Base-by-base conservation (phyloP, 2,113 vertebrate genomes). In the Callipepla squamata region DNA sequence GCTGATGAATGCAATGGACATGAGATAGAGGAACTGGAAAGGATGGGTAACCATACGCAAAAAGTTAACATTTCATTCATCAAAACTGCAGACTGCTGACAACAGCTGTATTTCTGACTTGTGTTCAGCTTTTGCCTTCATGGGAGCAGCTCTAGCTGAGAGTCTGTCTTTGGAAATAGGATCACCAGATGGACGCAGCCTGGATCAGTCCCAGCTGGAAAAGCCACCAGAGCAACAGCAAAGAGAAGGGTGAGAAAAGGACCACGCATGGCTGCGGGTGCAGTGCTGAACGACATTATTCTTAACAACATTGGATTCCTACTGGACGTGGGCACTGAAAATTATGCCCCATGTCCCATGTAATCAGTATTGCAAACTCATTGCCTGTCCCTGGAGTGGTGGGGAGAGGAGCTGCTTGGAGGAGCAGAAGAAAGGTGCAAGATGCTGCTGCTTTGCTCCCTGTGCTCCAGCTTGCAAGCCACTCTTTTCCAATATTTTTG, bases 301-400 rank as follows among this genome's bases (percentile, higher is more conserved):
- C 5, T 16, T 4, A 11, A 26, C 50, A 53, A 53, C 30, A 13
- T 4, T 22, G 67, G 58, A 34, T 36, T 81, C 74, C 61, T 70
- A 1, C 47, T 11, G 61, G 22, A 72, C 66, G 59, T 65, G 55
- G 83, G 17, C 36, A 14, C 30, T 12, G 26, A 34, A 70, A 48
- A 69, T 0, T 5, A 61, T 61, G 21, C 34, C 15, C 7, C 2
- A 0, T 3, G 13, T 5, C 73, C 42, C 28, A 11, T 6, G 13
- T 11, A 11, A 65, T 78, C 69, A 57, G 22, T 17, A 42, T 0
- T 59, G 59, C 34, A 72, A 47, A 47, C 6, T 25, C 55, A 68
- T 4, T 4, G 4, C 19, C 85, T 13, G 7, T 17, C 68, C 45
- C 44, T 9, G 51, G 34, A 15, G 26, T 53, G 38, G 7, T 28